Base-by-base conservation (phyloP, 1,140 invertebrate genomes). In the Drosophila busckii region DNA sequence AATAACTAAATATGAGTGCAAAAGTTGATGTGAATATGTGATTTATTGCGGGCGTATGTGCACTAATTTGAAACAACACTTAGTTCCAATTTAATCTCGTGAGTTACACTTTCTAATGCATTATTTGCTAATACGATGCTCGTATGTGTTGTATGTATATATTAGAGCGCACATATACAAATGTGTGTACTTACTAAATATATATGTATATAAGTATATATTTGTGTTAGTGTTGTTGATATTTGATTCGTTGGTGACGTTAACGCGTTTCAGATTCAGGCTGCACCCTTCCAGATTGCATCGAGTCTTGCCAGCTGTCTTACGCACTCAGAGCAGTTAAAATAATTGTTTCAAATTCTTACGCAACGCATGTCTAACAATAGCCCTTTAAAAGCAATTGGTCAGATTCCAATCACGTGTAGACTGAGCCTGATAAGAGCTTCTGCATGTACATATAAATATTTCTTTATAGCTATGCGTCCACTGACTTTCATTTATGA, bases 341-440 rank as follows among this genome's bases (percentile, higher is more conserved):
- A 25, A 22, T 17, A 41, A 52, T 54, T 45, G 34, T 54, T 60
- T 45, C 32, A 9, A 44, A 23, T 26, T 45, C 44, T 60, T 60
- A 60, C 56, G 56, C 54, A 60, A 60, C 44, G 15, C 32, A 16
- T 54, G 23, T 29, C 15, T 35, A 15, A 31, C 38, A 28, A 28
- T 40, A 34, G 20, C 50, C 40, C 20, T 20, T 16, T 35, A 45
- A 32, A 32, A 42, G 31, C 53, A 38, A 37, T 9, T n/a, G 25
- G 5, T n/a, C 20, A 34, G 31, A 20, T 25, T 31, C 38, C 25
- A 45, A 46, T 45, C 40, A 40, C 49, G 31, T 29, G 23, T 44
- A 4, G 32, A 22, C 38, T 40, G 56, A 54, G n/a, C n/a, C n/a
- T n/a, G n/a, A n/a, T n/a, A n/a, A n/a, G n/a, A n/a, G n/a, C 19